Percentiles rank a stretch among this genome's conserved stretches.
These are phyloP conservation scores for Pterobdella sp. DNA, from an alignment of 2,888 invertebrate genomes.

Conservation along the genomic window DNA sequence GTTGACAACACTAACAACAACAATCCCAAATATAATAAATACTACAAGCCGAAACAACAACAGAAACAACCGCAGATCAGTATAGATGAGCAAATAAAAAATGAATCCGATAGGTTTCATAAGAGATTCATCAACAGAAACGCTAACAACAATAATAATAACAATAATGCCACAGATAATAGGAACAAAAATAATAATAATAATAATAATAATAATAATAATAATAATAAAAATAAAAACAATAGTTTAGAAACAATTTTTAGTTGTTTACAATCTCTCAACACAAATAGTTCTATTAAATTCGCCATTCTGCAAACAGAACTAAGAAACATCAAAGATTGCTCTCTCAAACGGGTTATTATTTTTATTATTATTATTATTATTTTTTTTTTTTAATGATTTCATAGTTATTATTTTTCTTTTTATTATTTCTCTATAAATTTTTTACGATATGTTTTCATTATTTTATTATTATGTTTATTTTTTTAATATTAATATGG, in stretches of 20 bases:
- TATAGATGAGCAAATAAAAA: constrained; percentile 34
- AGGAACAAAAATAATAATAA: not conserved
- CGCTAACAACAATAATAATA: constrained; percentile 4
- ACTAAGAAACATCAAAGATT: constrained; percentile 55
- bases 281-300: constrained; percentile 94
- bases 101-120: constrained; percentile 87
- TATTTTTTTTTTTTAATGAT: not conserved
- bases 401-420: not conserved
- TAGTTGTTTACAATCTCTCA: constrained; percentile 50
- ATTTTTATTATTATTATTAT: not conserved
- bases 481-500: not conserved
- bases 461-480: not conserved
- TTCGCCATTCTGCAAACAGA: constrained; percentile 56
- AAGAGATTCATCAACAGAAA: constrained; percentile 67
- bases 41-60: not conserved
- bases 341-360: constrained; percentile 78
- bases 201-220: constrained; percentile 8
- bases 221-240: constrained; percentile 5
- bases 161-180: not conserved
- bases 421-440: not conserved
- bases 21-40: not conserved
- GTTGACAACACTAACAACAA: too few relatives aligned
- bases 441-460: not conserved
- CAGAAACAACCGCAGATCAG: not conserved
- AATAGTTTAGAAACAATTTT: constrained; percentile 34